Evolutionary conservation across 2,888 invertebrate species (phyloP), one percentile per base, ranked within the genome.

Genomic region (Acleris holmiana): DNA sequence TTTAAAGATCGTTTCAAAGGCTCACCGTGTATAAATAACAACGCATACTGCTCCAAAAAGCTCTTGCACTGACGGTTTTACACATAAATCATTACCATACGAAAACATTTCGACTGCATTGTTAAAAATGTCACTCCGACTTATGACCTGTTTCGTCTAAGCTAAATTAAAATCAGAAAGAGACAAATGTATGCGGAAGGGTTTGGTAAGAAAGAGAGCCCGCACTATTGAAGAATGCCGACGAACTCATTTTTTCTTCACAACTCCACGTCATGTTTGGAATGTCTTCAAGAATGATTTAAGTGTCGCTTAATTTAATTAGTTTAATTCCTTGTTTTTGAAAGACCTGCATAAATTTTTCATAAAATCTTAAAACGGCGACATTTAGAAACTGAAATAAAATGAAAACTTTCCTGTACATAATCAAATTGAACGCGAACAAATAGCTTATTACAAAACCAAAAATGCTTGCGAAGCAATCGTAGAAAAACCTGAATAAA

Each of bases 11-110:
- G 75, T 79, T 82, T 78, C 79, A 84, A 87, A 85, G 77, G 78
- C 71, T 75, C 76, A 75, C 79, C 76, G 75, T 73, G 75, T 83
- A 82, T 84, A 82, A 86, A 86, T 84, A 88, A 84, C 77, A 82
- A 79, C 79, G 77, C 76, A 76, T 73, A 76, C 77, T 82, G 83
- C 79, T 83, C 85, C 79, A 82, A 86, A 88, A 89, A 82, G 76
- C 79, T 73, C 79, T 81, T 73, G 73, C 80, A 78, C 82, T 84
- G 84, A 85, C 82, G 81, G 78, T 85, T 86, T 88, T 79, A 86
- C 83, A 86, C 91, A 91, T 92, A 92, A 91, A 91, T 92, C 92
- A 92, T 91, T 89, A 87, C 81, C 86, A 91, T 89, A 91, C 88
- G 88, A 91, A 91, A 92, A 92, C 91, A 91, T 91, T 91, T 89